These are phyloP conservation scores for Pseudomyrmex gracilis DNA, from an alignment of 1,140 invertebrate species.

Conservation along the genomic window DNA sequence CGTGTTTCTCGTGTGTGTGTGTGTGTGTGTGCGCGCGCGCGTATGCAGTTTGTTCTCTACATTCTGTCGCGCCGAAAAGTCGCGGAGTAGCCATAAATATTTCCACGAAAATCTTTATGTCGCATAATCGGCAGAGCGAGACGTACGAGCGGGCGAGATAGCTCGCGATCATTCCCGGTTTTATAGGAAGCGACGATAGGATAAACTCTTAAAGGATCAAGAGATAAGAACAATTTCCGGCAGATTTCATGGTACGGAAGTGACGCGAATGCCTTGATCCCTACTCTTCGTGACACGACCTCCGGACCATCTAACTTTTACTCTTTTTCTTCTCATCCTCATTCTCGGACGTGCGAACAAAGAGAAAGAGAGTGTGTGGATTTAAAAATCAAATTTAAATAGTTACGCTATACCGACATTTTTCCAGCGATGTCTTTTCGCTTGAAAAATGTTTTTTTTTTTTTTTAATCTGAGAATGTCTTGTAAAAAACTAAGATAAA, in stretches of 20 bases:
- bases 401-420: not conserved
- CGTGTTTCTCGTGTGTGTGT: not conserved
- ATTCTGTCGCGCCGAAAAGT: not conserved
- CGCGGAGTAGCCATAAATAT: slow-evolving; percentile 44
- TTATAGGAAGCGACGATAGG: slow-evolving; percentile 68
- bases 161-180: slow-evolving; percentile 37
- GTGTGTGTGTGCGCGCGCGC: not conserved
- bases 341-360: not conserved
- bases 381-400: slow-evolving; percentile 28
- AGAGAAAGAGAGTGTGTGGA: not conserved
- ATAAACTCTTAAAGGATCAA: slow-evolving; percentile 74
- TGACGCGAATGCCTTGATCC: slow-evolving; percentile 63
- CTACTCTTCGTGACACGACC: slow-evolving; percentile 35
- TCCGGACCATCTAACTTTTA: slow-evolving; percentile 36
- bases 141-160: slow-evolving; percentile 47
- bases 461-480: not conserved
- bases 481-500: not conserved
- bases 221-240: slow-evolving; percentile 76
- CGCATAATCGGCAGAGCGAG: slow-evolving; percentile 49
- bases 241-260: slow-evolving; percentile 61
- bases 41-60: not conserved
- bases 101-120: slow-evolving; percentile 19
- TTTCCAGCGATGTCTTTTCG: not conserved
- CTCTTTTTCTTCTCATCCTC: not conserved
- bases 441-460: not conserved